phyloP scores from a whole-genome alignment of 2,797 vertebrate genomes.

The Pampus argenteus region DNA sequence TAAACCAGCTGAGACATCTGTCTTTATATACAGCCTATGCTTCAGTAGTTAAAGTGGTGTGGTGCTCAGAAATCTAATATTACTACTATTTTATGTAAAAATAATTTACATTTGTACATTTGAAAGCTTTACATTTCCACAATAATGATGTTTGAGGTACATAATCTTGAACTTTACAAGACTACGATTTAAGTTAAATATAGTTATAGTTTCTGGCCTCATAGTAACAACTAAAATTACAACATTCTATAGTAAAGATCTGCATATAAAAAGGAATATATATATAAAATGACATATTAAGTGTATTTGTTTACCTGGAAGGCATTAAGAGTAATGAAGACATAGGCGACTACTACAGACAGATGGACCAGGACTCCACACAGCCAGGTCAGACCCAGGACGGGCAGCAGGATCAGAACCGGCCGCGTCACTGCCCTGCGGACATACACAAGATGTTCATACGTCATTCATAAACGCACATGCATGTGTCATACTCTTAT shows the following conservation, averaged over 20 bases:
- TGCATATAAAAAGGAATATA: neutral
- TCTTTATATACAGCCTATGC: too few species aligned
- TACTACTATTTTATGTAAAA: too few species aligned
- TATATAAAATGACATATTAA: neutral
- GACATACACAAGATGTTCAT: neutral
- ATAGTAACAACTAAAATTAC: neutral
- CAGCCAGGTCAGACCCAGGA: constrained; percentile 94
- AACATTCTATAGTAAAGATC: neutral
- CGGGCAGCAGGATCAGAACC: constrained; percentile 89
- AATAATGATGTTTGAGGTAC: too few species aligned
- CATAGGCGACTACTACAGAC: constrained; percentile 86
- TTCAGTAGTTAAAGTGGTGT: too few species aligned
- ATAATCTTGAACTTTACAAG: too few species aligned
- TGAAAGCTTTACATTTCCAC: too few species aligned
- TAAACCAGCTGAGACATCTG: too few species aligned
- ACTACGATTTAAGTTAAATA: too few species aligned
- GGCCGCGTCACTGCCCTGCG: constrained; percentile 91
- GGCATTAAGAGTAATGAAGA: constrained; percentile 91
- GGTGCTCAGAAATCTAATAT: too few species aligned
- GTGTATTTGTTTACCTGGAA: constrained; percentile 88
- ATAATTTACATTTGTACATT: too few species aligned
- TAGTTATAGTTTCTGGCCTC: neutral
- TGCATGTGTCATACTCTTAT: neutral
- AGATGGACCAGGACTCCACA: constrained; percentile 92
- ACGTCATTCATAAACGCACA: neutral